phyloP scores from a whole-genome alignment of 2,113 vertebrate genomes.

The Azemiops feae region DNA sequence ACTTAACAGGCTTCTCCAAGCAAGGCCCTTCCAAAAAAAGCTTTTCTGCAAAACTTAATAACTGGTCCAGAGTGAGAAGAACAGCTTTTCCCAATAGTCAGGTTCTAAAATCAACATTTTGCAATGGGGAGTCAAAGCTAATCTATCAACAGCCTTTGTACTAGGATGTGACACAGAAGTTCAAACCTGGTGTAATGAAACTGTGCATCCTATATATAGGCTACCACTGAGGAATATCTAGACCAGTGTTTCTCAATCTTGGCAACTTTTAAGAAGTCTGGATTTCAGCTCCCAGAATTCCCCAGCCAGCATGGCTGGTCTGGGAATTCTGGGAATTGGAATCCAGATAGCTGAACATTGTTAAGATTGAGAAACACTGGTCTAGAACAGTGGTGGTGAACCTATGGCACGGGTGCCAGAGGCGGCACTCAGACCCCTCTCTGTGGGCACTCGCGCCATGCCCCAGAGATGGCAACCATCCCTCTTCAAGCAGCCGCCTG shows the following conservation, averaged over 20 bases:
- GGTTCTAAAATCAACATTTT: not conserved
- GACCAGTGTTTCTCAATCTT: not conserved
- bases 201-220: not conserved
- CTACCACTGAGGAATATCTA: not conserved
- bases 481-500: too few relatives aligned
- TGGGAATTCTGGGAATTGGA: not conserved
- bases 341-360: not conserved
- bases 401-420: too few relatives aligned
- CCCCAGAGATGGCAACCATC: too few relatives aligned
- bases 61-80: not conserved
- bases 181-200: not conserved
- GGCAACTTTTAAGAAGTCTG: not conserved
- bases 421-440: too few relatives aligned
- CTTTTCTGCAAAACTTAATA: not conserved
- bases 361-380: not conserved
- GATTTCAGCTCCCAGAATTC: not conserved
- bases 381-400: not conserved
- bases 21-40: not conserved
- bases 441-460: too few relatives aligned
- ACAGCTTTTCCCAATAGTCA: not conserved
- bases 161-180: not conserved
- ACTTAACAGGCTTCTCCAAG: not conserved
- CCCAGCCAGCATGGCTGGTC: not conserved
- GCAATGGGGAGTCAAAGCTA: not conserved
- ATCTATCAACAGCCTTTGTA: not conserved